Evolutionary conservation across 2,888 invertebrate genomes (phyloP).

Genomic region (Heteromyza rotundicornis): DNA sequence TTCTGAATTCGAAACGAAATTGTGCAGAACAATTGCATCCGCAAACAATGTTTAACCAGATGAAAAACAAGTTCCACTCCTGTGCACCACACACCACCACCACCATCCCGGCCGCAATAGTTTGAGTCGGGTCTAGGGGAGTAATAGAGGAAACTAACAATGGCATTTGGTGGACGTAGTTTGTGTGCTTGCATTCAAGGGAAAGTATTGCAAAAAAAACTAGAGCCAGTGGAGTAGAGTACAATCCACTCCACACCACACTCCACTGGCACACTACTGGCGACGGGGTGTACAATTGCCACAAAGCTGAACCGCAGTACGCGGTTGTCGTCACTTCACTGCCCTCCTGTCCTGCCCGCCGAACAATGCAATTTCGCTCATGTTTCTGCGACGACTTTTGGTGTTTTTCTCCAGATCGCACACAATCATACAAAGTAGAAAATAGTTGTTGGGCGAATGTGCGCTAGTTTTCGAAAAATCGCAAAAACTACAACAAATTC

Average conservation of each 20-base stretch:
- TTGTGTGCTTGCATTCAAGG: no score
- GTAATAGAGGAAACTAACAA: no score
- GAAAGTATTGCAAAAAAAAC: no score
- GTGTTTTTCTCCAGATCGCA: not conserved
- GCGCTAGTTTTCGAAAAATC: not conserved
- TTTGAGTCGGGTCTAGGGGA: no score
- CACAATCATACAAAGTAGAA: not conserved
- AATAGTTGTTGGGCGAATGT: not conserved
- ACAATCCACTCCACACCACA: no score
- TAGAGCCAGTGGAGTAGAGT: not conserved
- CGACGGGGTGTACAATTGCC: not conserved
- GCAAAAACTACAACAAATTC: not conserved
- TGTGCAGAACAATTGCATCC: slow-evolving; percentile 50
- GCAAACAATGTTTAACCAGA: slow-evolving; percentile 45
- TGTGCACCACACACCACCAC: slow-evolving; percentile 3
- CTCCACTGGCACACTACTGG: not conserved
- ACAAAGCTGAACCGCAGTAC: not conserved
- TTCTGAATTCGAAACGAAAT: slow-evolving; percentile 31
- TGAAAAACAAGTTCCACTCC: slow-evolving; percentile 17
- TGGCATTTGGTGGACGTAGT: no score
- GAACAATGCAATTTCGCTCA: no score
- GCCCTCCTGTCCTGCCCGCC: no score
- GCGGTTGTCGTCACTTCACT: no score
- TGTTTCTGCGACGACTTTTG: not conserved
- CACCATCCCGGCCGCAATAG: slow-evolving; percentile 27